A percentile compares a stretch with the other conserved stretches of the same genome.
Evolutionary conservation across 2,888 invertebrate species (phyloP).

Genomic region (Nomada ferruginata): DNA sequence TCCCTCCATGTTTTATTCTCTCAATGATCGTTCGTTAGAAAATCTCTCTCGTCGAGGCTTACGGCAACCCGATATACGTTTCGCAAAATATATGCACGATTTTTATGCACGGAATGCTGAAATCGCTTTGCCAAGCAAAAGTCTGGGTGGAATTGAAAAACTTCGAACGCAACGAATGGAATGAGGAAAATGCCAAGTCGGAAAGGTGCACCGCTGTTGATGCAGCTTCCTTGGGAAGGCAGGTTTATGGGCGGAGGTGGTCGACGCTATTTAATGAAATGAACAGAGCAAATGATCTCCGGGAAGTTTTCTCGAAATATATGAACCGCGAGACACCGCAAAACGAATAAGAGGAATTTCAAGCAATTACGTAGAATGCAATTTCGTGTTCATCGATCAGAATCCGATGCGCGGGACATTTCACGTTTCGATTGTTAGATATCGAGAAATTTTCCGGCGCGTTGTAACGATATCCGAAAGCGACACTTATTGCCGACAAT

Average conservation of each 20-base stretch:
- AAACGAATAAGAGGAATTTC: neutral
- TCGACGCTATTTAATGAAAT: constrained; percentile 4
- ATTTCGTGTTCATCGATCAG: constrained; percentile 38
- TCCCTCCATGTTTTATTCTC: too few species aligned
- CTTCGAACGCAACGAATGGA: constrained; percentile 32
- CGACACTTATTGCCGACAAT: constrained; percentile 47
- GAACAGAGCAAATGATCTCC: constrained; percentile 2
- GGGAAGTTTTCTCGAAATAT: neutral
- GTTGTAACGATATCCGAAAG: constrained; percentile 50
- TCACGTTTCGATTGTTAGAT: constrained; percentile 53
- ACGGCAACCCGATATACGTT: too few species aligned
- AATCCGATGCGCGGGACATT: constrained; percentile 22
- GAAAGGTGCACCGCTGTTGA: constrained; percentile 35
- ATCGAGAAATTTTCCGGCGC: constrained; percentile 27
- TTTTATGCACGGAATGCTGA: neutral
- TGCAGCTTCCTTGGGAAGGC: constrained; percentile 21
- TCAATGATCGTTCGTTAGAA: too few species aligned
- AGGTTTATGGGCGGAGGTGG: neutral
- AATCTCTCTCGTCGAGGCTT: too few species aligned
- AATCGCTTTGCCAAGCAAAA: too few species aligned
- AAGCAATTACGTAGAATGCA: constrained; percentile 31
- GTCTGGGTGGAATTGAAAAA: constrained; percentile 30
- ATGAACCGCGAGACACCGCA: neutral
- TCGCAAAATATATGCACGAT: neutral
- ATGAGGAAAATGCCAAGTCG: constrained; percentile 35